These are phyloP conservation scores for Gadus chalcogrammus DNA, from an alignment of 2,113 vertebrate genomes.

Conservation along the genomic window DNA sequence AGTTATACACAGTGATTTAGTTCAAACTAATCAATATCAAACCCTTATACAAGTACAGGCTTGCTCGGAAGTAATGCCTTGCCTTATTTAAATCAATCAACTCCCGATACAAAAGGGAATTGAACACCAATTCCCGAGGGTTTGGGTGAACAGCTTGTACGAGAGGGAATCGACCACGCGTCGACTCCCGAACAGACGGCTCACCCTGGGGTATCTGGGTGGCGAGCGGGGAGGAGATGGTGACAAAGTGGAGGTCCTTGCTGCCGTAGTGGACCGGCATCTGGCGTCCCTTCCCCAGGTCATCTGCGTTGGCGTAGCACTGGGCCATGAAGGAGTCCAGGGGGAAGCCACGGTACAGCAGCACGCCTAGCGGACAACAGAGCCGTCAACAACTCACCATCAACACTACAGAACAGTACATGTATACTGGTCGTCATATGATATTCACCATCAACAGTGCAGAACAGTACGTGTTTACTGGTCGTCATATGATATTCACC, in stretches of 20 bases:
- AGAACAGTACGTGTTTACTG: too few relatives aligned
- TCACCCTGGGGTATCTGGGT: conserved; percentile 94
- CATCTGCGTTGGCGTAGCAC: conserved; percentile 83
- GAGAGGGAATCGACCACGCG: conserved; percentile 4
- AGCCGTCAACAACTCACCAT: not conserved
- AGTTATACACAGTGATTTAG: too few relatives aligned
- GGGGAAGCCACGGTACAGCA: conserved; percentile 88
- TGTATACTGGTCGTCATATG: too few relatives aligned
- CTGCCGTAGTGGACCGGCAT: conserved; percentile 94
- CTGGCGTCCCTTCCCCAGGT: conserved; percentile 86
- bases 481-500: too few relatives aligned
- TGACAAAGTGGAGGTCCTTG: conserved; percentile 85
- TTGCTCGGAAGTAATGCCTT: too few relatives aligned
- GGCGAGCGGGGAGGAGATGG: conserved; percentile 91
- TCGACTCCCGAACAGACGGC: not conserved
- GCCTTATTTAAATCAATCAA: too few relatives aligned
- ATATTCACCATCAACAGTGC: too few relatives aligned
- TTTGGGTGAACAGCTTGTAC: not conserved
- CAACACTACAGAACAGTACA: too few relatives aligned
- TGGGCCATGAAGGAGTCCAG: conserved; percentile 91
- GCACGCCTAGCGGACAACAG: conserved; percentile 71
- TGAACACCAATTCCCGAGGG: not conserved
- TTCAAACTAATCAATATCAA: too few relatives aligned
- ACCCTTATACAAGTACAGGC: too few relatives aligned
- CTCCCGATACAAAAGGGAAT: not conserved